Conservation (phyloP, 2,888 invertebrate genomes). For the Autographa gamma region DNA sequence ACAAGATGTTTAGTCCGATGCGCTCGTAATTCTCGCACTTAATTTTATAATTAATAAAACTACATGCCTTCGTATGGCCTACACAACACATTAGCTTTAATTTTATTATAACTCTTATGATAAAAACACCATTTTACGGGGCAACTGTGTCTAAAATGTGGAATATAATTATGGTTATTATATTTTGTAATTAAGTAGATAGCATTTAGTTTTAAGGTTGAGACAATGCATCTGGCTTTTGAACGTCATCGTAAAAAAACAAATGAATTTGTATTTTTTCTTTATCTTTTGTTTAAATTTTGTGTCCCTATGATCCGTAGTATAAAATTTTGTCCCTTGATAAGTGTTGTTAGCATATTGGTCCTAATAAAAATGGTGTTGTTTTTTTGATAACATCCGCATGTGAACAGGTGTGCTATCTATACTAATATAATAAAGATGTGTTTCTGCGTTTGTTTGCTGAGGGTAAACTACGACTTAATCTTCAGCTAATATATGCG, state of each 20-base stretch:
- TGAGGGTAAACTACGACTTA: neutral
- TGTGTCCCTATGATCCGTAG: neutral
- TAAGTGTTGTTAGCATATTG: neutral
- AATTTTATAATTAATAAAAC: slow-evolving; percentile 49
- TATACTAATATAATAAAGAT: slow-evolving; percentile 11
- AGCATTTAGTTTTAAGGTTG: slow-evolving; percentile 29
- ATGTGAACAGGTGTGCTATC: slow-evolving; percentile 12
- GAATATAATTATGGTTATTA: slow-evolving; percentile 46
- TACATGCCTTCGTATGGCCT: slow-evolving; percentile 36
- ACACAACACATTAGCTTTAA: slow-evolving; percentile 48
- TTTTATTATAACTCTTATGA: slow-evolving; percentile 47
- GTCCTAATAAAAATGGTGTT: neutral
- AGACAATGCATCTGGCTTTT: slow-evolving; percentile 34
- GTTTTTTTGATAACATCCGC: slow-evolving; percentile 6
- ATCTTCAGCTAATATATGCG: neutral
- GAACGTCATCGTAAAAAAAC: slow-evolving; percentile 13
- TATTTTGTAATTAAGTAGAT: slow-evolving; percentile 44
- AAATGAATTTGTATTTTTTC: neutral
- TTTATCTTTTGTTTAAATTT: neutral
- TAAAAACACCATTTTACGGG: slow-evolving; percentile 46
- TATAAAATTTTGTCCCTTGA: neutral
- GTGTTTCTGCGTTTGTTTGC: slow-evolving; percentile 1
- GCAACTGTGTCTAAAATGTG: slow-evolving; percentile 39
- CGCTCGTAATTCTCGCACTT: slow-evolving; percentile 46
- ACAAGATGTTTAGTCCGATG: slow-evolving; percentile 43